These are phyloP conservation scores for Pomacea canaliculata DNA, from an alignment of 2,888 invertebrate genomes.

Conservation along the genomic window DNA sequence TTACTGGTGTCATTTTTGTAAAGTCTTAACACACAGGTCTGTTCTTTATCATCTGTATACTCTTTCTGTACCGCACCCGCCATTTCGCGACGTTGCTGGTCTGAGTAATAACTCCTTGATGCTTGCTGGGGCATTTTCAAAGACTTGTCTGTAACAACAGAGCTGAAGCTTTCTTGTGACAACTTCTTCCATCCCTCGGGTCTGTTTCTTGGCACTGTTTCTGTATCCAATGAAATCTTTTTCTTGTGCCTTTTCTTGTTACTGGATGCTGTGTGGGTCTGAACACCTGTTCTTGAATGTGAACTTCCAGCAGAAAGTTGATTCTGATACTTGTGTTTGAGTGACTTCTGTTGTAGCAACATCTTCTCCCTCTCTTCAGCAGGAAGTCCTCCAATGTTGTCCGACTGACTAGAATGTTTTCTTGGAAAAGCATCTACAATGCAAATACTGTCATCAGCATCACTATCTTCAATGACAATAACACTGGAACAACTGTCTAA, in stretches of 20 bases:
- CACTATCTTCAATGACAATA: neutral
- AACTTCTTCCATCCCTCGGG: no score
- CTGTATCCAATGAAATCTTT: no score
- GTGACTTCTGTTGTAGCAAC: neutral
- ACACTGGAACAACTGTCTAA: neutral
- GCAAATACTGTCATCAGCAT: constrained; percentile 3
- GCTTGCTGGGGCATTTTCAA: no score
- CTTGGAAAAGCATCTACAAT: constrained; percentile 6
- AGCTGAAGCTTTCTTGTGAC: no score
- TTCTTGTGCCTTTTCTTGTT: neutral
- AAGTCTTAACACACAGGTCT: neutral
- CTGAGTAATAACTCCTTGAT: no score
- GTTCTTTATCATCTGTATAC: neutral
- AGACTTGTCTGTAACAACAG: no score
- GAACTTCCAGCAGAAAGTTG: neutral
- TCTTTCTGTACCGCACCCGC: neutral
- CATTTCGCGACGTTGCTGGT: no score
- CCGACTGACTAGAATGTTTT: neutral
- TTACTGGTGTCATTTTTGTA: neutral
- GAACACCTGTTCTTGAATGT: neutral
- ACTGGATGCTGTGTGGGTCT: neutral
- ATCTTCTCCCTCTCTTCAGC: neutral
- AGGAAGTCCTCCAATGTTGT: neutral
- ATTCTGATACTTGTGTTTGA: neutral
- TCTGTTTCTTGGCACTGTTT: no score